Evolutionary conservation across 2,888 invertebrate genomes (phyloP), one percentile per base, ranked within the genome.

Genomic region (Drosophila phalerata): DNA sequence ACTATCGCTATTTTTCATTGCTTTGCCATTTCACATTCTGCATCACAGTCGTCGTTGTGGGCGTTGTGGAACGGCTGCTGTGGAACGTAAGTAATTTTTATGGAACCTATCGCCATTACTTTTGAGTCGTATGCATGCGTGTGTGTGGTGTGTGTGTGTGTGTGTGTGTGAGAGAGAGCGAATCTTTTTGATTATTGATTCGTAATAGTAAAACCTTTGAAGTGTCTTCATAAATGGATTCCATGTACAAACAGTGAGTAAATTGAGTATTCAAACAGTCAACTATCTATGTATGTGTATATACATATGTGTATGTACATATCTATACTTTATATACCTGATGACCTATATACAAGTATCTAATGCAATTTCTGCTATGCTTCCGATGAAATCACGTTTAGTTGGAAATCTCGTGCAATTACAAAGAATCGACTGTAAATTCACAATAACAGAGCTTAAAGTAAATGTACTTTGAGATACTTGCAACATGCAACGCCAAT

Each of bases 151-250:
- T 22, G 22, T 19, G 19, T 19, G 19, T 19, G 19, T 19, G 19
- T 19, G 19, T 15, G 32, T 15, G 34, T 43, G 17, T 5, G 52
- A 28, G 42, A 19, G 56, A 28, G 56, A 45, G 34, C n/a, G 43
- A 43, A 56, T 32, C 45, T 45, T 56, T 55, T 56, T 55, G 11
- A n/a, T 55, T 56, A 56, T 56, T 56, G 56, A 56, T 56, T 45
- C 25, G 45, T 45, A 56, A 45, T 25, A 45, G 45, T 37, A 25
- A 45, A 42, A 43, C 43, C 32, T 43, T 56, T 32, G 15, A 30
- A 43, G 55, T 56, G 32, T 13, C 11, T 10, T 56, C 43, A 32
- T 56, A 43, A 43, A 43, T 32, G 34, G 9, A n/a, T 28, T 19
- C 5, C 19, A 22, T 30, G 8, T 42, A 13, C n/a, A 17, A 47